Percentiles rank a stretch among this genome's conserved stretches.
Evolutionary conservation across 2,797 vertebrate genomes (phyloP).

Genomic region (Coregonus sp.): DNA sequence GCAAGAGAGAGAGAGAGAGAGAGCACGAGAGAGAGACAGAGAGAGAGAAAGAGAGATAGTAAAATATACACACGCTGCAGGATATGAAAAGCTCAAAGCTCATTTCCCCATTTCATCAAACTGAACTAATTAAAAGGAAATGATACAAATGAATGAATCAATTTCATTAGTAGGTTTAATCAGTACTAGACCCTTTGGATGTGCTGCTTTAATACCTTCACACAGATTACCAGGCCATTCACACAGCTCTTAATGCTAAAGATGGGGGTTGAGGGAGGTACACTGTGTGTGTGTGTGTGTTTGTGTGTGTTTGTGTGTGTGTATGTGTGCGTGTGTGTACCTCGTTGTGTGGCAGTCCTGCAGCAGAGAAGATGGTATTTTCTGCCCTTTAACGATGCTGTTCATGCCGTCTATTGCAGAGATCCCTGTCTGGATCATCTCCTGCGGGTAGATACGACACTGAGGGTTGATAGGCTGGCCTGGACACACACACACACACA

Average conservation of each 20-base stretch:
- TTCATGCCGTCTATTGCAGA: conserved; percentile 94
- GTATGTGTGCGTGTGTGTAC: conserved; percentile 59
- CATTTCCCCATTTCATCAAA: conserved; percentile 17
- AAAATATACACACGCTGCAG: background rate
- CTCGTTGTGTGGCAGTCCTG: conserved; percentile 96
- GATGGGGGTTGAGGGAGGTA: background rate
- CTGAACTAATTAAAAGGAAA: conserved; percentile 6
- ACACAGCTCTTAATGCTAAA: conserved; percentile 8
- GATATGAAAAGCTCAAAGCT: background rate
- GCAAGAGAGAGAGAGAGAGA: background rate
- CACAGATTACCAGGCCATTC: too few species aligned
- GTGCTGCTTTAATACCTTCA: background rate
- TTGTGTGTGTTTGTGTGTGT: conserved; percentile 10
- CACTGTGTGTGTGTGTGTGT: background rate
- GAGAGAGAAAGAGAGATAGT: background rate
- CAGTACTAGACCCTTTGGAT: conserved; percentile 5
- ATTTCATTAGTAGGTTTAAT: conserved; percentile 16
- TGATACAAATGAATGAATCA: conserved; percentile 15
- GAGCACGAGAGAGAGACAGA: too few species aligned
- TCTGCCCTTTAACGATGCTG: conserved; percentile 96
- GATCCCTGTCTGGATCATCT: conserved; percentile 98
- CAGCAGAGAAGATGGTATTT: conserved; percentile 97
- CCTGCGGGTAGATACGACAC: conserved; percentile 96
- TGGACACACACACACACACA: conserved; percentile 37
- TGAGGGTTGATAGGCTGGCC: conserved; percentile 94